Percentiles rank a stretch among this genome's conserved stretches.
phyloP scores from a whole-genome alignment of 1,140 invertebrate genomes.

The Brachionus koreanus region DNA sequence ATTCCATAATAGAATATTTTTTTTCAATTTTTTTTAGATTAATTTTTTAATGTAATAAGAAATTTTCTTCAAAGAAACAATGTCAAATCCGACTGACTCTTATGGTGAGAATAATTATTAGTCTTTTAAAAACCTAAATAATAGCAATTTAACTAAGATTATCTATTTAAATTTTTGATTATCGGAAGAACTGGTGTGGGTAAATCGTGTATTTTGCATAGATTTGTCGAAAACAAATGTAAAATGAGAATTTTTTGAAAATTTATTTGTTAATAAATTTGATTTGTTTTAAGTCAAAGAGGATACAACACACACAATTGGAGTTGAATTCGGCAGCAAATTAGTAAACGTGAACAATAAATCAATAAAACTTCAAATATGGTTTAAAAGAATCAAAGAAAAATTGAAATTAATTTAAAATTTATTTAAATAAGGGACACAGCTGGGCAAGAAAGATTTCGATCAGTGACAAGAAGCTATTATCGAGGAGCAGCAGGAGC shows the following conservation, averaged over 20 bases:
- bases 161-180: slow-evolving; percentile 77
- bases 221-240: slow-evolving; percentile 60
- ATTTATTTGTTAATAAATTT: background rate
- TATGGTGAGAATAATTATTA: background rate
- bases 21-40: background rate
- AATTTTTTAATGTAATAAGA: background rate
- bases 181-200: slow-evolving; percentile 69
- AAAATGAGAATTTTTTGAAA: background rate
- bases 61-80: background rate
- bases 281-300: slow-evolving; percentile 64
- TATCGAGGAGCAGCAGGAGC: slow-evolving; percentile 63
- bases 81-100: background rate
- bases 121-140: background rate
- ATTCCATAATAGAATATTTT: background rate
- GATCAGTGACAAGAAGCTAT: slow-evolving; percentile 66
- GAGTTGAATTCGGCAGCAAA: slow-evolving; percentile 65
- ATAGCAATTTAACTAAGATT: slow-evolving; percentile 62
- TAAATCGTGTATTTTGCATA: slow-evolving; percentile 63
- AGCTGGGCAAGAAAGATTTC: slow-evolving; percentile 66
- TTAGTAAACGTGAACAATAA: slow-evolving; percentile 79
- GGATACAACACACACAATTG: slow-evolving; percentile 63
- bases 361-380: slow-evolving; percentile 78
- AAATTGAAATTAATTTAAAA: background rate
- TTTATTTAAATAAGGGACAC: slow-evolving; percentile 60
- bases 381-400: slow-evolving; percentile 51